Percentiles rank a stretch among this genome's conserved stretches.
Conservation (phyloP, 2,797 vertebrate species). For the Odontamblyopus rebecca region DNA sequence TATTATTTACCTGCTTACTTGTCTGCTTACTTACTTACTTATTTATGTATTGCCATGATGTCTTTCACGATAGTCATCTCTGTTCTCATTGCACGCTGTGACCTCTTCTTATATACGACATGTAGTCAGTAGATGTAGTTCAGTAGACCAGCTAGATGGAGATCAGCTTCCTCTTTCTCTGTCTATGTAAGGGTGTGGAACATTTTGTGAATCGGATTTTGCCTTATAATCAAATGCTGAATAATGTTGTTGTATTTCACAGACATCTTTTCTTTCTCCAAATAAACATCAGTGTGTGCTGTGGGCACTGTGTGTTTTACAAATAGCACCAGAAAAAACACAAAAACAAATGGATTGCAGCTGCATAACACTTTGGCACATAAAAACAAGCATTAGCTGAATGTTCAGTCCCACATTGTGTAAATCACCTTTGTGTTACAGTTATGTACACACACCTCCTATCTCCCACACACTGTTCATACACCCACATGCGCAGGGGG, state of each 20-base stretch:
- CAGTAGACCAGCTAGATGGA: no score
- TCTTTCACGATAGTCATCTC: no score
- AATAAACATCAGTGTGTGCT: neutral
- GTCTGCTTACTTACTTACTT: neutral
- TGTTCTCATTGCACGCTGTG: neutral
- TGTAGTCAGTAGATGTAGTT: no score
- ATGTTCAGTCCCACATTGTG: slow-evolving; percentile 12
- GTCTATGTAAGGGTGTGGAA: neutral
- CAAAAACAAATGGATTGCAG: neutral
- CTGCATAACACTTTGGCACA: neutral
- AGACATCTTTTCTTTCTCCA: neutral
- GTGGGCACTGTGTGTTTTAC: neutral
- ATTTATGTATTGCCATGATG: neutral
- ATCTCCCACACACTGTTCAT: slow-evolving; percentile 61
- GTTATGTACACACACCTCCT: slow-evolving; percentile 53
- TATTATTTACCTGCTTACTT: neutral
- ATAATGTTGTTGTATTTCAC: neutral
- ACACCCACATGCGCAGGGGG: slow-evolving; percentile 56
- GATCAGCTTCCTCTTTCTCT: neutral
- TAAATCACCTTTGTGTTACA: slow-evolving; percentile 45
- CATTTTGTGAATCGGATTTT: neutral
- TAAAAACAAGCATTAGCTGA: neutral
- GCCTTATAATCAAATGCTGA: neutral
- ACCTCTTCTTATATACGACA: neutral
- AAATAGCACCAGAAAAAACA: neutral